Base-by-base conservation (phyloP, 2,797 vertebrate genomes). In the Apodemus agrarius region DNA sequence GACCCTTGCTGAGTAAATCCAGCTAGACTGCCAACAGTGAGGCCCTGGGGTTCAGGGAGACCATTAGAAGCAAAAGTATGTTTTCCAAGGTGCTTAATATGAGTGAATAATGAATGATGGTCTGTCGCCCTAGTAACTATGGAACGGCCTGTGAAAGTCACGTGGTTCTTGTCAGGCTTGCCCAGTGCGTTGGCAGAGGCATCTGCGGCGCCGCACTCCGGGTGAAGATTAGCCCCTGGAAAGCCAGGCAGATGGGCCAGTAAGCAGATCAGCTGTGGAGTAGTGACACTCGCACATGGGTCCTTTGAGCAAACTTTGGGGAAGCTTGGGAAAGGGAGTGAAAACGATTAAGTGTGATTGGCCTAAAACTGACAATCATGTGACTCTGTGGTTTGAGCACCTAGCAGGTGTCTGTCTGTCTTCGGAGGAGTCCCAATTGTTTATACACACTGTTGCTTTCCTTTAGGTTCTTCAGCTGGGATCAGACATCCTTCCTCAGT, bases 401-500 rank as follows among this genome's bases (percentile, higher is more conserved):
- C 24, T 6, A 24, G 12, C 46, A 76, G 80, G 43, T 90, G 88
- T 31, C 6, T 61, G 34, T 34, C 19, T 83, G 67, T 9, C 37
- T 89, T 34, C 34, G 78, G 82, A 97, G 17, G 88, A 61, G 22
- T 29, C 57, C 16, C 3, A 52, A 85, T 95, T 6, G 11, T 92
- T 80, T 94, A 9, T 22, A 61, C 76, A 81, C 31, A 16, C 29
- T 11, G 37, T 72, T 81, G 98, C 57, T 95, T 46, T 96, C 37
- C 97, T 96, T 6, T 97, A 99, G 99, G 99, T 99, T 95, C 98
- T 99, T 90, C 99, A 99, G 98, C 98, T 99, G 81, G 99, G 99
- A 97, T 99, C 99, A 3, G 99, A 99, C 98, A 99, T 99, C 97
- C 99, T 99, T 96, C 99, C 99, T n/a, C 99, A 99, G 98, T 99